Base-by-base conservation (phyloP, 2,888 invertebrate genomes). In the Diarsia dahlii region DNA sequence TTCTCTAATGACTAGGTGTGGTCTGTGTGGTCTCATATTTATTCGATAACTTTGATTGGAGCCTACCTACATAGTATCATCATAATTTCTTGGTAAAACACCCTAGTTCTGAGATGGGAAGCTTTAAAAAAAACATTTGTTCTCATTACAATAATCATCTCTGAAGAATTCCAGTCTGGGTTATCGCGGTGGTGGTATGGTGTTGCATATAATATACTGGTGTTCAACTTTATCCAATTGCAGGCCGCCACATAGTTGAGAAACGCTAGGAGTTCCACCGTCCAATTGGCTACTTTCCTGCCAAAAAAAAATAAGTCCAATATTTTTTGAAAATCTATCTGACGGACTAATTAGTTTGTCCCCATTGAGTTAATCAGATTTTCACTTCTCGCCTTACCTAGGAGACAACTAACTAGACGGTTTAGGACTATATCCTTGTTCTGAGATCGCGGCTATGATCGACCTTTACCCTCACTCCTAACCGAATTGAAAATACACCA, bases 1-100 rank as follows among this genome's bases (percentile, higher is more conserved):
- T 50, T 34, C 15, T 18, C 58, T 70, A 56, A 75, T 56, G 76
- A 75, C 13, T 18, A 81, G 46, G 66, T 4, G 50, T 5, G 56
- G 28, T 66, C 10, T 18, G 81, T 4, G 28, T 8, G 34, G 34
- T 67, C 6, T 46, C 0, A 3, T 50, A n/a, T 52, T 54, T 77
- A n/a, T n/a, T 2, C 2, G 9, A 20, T 6, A 10, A 15, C 5
- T 54, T 45, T 45, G 6, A 3, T 13, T 20, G 2, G 10, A 66
- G 23, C 39, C 39, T 39, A 23, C 46, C 18, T 23, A 28, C 4
- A 9, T 20, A n/a, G 18, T 39, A 9, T 5, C 18, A 8, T 18
- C 20, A 15, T 46, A 9, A 45, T 56, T 58, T 45, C 8, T 45
- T 12, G 39, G 12, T 12, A 52, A 9, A 50, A 12, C 18, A 39